Conservation (phyloP, 2,797 vertebrate genomes). For the Buceros bicornis region DNA sequence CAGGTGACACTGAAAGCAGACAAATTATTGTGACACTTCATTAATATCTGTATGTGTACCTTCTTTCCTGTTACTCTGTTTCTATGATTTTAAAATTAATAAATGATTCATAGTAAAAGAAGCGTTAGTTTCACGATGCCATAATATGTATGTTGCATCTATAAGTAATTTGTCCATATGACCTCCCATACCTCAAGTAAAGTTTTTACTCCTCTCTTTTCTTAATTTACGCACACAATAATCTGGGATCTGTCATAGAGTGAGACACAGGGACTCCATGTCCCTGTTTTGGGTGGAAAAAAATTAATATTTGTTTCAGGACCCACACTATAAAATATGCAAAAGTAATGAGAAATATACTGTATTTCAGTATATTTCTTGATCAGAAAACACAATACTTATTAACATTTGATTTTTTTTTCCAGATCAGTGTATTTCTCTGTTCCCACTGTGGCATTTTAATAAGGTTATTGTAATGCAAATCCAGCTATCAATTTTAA, state of each 20-base stretch:
- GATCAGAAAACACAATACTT: neutral
- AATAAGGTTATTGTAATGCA: neutral
- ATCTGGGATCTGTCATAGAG: neutral
- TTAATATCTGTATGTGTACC: neutral
- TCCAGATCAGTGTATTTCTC: neutral
- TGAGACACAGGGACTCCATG: neutral
- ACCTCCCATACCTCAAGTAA: neutral
- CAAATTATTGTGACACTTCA: neutral
- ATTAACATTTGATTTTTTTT: neutral
- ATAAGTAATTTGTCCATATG: neutral
- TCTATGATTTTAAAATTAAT: neutral
- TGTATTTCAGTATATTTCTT: neutral
- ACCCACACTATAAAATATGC: neutral
- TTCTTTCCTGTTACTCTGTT: neutral
- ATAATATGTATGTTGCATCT: neutral
- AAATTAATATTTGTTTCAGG: neutral
- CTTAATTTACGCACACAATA: neutral
- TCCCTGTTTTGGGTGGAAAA: neutral
- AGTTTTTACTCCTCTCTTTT: neutral
- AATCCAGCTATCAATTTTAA: neutral
- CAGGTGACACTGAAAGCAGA: neutral
- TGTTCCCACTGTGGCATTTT: neutral
- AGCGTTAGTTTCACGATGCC: neutral
- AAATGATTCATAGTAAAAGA: neutral
- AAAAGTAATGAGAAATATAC: neutral